phyloP scores from a whole-genome alignment of 2,797 vertebrate species.

The Chaetodon trifasciatus region DNA sequence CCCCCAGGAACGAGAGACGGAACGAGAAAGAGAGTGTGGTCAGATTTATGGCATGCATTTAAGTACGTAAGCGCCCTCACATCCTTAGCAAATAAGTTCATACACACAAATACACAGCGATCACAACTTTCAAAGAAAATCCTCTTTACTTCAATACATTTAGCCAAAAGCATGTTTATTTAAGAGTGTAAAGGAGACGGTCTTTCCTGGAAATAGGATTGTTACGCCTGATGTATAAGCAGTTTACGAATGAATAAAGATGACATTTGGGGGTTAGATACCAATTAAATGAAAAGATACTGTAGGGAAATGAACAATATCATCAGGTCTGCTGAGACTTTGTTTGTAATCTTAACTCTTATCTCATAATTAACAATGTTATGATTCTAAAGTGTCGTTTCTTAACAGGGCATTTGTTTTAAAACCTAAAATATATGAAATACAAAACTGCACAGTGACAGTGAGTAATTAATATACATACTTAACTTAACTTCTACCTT shows the following conservation, averaged over 20 bases:
- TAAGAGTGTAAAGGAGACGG: constrained; percentile 2
- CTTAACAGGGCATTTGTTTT: neutral
- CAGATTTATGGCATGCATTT: constrained; percentile 17
- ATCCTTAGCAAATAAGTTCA: constrained; percentile 13
- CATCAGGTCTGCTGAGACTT: neutral
- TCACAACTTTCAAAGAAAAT: constrained; percentile 6
- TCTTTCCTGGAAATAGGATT: neutral
- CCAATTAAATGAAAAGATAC: neutral
- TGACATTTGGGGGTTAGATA: neutral
- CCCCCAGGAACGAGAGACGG: constrained; percentile 22
- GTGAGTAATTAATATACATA: neutral
- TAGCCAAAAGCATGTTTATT: neutral
- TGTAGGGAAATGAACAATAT: neutral
- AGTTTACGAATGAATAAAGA: neutral
- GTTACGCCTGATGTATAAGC: neutral
- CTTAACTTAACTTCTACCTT: too few relatives aligned
- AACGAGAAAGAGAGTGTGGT: neutral
- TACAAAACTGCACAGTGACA: neutral
- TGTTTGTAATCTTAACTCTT: neutral
- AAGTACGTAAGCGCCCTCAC: neutral
- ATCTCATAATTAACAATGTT: neutral
- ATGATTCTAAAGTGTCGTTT: neutral
- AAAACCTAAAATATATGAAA: neutral
- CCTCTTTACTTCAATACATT: neutral
- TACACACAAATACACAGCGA: constrained; percentile 3